phyloP scores from a whole-genome alignment of 2,888 invertebrate genomes.

The Zeuzera pyrina region DNA sequence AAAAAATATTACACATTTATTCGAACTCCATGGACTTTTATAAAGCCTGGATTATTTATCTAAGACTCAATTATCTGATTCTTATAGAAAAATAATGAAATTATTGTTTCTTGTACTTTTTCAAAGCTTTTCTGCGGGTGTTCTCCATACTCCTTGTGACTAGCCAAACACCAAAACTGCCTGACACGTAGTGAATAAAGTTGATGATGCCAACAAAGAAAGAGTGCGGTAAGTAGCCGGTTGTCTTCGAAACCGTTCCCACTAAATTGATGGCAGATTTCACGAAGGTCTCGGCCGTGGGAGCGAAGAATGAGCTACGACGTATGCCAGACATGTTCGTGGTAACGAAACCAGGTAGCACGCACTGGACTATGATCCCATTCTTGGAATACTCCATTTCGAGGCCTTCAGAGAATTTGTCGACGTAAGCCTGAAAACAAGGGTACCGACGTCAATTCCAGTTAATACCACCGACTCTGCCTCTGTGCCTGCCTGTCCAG shows the following conservation, averaged over 20 bases:
- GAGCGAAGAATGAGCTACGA: conserved; percentile 81
- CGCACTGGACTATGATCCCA: conserved; percentile 85
- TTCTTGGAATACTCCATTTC: conserved; percentile 80
- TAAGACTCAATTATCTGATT: too few relatives aligned
- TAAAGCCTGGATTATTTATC: too few relatives aligned
- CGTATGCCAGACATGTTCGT: conserved; percentile 92
- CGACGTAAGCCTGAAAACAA: conserved; percentile 79
- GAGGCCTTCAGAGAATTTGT: conserved; percentile 85
- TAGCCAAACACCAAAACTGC: conserved; percentile 74
- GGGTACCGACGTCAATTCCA: too few relatives aligned
- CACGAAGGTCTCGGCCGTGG: conserved; percentile 81
- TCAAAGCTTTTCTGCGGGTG: conserved; percentile 72
- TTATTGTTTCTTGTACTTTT: conserved; percentile 64
- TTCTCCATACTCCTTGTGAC: conserved; percentile 78
- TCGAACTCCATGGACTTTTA: too few relatives aligned
- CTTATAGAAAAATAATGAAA: too few relatives aligned
- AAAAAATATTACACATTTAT: too few relatives aligned
- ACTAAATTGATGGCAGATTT: conserved; percentile 79
- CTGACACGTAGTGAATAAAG: conserved; percentile 60
- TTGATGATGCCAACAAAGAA: conserved; percentile 69
- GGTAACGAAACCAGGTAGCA: conserved; percentile 91
- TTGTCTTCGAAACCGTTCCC: conserved; percentile 79
- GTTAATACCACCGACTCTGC: too few relatives aligned
- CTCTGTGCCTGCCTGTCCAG: too few relatives aligned
- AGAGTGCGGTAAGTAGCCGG: conserved; percentile 83